phyloP scores from a whole-genome alignment of 2,888 invertebrate genomes.

The Andrena chrysosceles region DNA sequence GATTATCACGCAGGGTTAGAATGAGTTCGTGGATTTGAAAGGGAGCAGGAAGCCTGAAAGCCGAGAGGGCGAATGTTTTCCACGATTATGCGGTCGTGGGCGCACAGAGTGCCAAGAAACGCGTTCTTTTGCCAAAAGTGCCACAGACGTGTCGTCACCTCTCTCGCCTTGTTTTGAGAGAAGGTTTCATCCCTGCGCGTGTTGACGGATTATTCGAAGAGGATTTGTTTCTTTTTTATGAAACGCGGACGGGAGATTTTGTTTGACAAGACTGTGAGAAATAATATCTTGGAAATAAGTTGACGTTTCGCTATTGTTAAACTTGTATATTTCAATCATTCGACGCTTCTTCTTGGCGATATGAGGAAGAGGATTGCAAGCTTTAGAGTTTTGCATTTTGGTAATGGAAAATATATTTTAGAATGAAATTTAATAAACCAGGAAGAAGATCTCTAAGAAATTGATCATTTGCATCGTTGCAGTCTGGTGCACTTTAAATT shows the following conservation, averaged over 20 bases:
- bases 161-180: constrained; percentile 1
- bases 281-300: too few relatives aligned
- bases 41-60: constrained; percentile 32
- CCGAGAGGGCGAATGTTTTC: constrained; percentile 7
- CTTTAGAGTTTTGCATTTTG: too few relatives aligned
- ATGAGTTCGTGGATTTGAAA: constrained; percentile 33
- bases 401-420: background rate
- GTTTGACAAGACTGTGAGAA: background rate
- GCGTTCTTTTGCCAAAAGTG: constrained; percentile 49
- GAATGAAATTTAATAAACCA: background rate
- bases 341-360: too few relatives aligned
- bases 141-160: constrained; percentile 44
- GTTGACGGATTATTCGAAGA: constrained; percentile 10
- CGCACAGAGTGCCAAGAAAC: constrained; percentile 45
- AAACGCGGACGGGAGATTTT: background rate
- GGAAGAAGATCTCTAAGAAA: too few relatives aligned
- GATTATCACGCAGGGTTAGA: constrained; percentile 27
- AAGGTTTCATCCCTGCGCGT: constrained; percentile 6
- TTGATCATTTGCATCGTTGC: too few relatives aligned
- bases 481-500: too few relatives aligned
- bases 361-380: too few relatives aligned
- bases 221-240: background rate
- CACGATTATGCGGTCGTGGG: constrained; percentile 1
- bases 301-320: too few relatives aligned
- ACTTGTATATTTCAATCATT: too few relatives aligned